Percentiles rank a stretch among this genome's conserved stretches.
These are phyloP conservation scores for Odontamblyopus lacepedii DNA, from an alignment of 2,797 vertebrate species.

Conservation along the genomic window DNA sequence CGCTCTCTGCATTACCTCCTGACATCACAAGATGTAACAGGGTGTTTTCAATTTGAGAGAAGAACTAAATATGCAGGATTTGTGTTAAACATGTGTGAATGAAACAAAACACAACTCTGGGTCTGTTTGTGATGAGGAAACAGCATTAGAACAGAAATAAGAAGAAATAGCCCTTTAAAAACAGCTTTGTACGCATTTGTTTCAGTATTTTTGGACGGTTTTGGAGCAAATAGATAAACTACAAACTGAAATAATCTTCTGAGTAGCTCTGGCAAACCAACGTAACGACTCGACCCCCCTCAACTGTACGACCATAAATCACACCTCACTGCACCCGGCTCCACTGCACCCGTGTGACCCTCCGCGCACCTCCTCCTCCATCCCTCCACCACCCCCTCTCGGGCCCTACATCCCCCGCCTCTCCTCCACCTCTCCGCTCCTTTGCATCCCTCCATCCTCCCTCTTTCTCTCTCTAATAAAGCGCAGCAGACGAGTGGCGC, in stretches of 20 bases:
- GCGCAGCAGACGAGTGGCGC: slow-evolving; percentile 13
- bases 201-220: no score
- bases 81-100: no score
- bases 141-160: no score
- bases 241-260: neutral
- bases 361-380: slow-evolving; percentile 37
- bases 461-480: neutral
- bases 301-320: neutral
- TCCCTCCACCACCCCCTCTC: slow-evolving; percentile 24
- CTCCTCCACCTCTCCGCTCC: neutral
- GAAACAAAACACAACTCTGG: no score
- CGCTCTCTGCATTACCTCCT: no score
- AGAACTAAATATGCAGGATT: no score
- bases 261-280: neutral
- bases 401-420: slow-evolving; percentile 43
- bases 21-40: no score
- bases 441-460: neutral
- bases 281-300: neutral
- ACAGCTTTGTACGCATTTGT: no score
- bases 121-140: no score
- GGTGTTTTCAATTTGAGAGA: no score
- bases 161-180: no score
- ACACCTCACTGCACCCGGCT: neutral
- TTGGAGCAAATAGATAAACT: neutral
- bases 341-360: slow-evolving; percentile 53